Evolutionary conservation across 2,888 invertebrate genomes (phyloP), one percentile per base, ranked within the genome.

Genomic region (Muschampia staudingeri): DNA sequence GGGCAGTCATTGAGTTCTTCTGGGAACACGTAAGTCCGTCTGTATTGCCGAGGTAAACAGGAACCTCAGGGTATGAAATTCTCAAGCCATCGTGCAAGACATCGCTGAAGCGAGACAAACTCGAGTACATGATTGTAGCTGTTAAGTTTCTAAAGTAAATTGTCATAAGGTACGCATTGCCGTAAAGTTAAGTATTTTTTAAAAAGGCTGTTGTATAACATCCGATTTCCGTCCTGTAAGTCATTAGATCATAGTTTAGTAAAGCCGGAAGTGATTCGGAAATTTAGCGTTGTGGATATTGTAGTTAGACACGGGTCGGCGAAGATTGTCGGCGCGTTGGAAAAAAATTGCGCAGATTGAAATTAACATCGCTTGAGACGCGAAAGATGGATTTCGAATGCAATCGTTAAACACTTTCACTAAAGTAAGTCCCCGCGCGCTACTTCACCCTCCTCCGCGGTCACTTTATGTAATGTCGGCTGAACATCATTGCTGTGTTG

Each of bases 401-500:
- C 92, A 91, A 87, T 91, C 90, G 91, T 87, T 84, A 90, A 89
- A 89, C 90, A 95, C 96, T 96, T 95, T 96, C 96, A 94, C 95
- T 91, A 87, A 82, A 71, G 83, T 80, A 81, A 78, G 69, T 70
- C 67, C 75, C 72, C 78, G 42, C 25, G 75, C 56, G 65, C 69
- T 61, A 61, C 73, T 14, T 44, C 14, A 25, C 44, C 76, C 56
- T 56, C 48, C 72, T 42, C 70, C 30, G 52, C 72, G 72, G 34
- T 61, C 56, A 71, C 75, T 76, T 81, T 81, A 81, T 77, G 77
- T 81, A 81, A 81, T 40, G 65, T 75, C 56, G 56, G 56, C 30
- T 42, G 48, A 67, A 76, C 44, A 80, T 80, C 73, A 71, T 40
- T 25, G 25, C 25, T 25, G 25, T 30, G 61, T 12, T 44, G 70